Conservation (phyloP, 2,888 invertebrate genomes). For the Chloroclysta siterata region DNA sequence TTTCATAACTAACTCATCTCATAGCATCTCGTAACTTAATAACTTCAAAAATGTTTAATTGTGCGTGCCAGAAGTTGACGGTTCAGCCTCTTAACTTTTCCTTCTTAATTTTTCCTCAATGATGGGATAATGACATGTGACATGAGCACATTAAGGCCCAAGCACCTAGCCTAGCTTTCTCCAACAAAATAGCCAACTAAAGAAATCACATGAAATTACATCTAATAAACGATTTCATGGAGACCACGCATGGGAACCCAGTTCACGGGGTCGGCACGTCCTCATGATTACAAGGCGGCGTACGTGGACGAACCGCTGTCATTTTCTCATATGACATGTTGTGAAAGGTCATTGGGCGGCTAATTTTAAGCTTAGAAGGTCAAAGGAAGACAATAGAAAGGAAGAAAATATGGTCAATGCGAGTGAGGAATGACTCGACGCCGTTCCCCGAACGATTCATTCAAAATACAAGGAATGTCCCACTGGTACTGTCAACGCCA, state of each 20-base stretch:
- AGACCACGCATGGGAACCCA: slow-evolving; percentile 38
- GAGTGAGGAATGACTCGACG: too few species aligned
- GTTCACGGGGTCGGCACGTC: slow-evolving; percentile 39
- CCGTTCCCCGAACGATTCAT: too few species aligned
- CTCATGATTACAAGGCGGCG: slow-evolving; percentile 39
- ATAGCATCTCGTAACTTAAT: too few species aligned
- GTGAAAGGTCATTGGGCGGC: slow-evolving; percentile 54
- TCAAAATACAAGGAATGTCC: too few species aligned
- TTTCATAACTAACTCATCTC: too few species aligned
- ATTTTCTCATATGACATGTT: slow-evolving; percentile 45
- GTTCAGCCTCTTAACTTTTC: too few species aligned
- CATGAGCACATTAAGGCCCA: not conserved
- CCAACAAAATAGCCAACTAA: slow-evolving; percentile 24
- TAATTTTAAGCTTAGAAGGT: slow-evolving; percentile 44
- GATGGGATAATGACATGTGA: too few species aligned
- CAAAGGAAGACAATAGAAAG: slow-evolving; percentile 9
- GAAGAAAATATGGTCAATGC: too few species aligned
- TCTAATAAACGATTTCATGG: slow-evolving; percentile 37
- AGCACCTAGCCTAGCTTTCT: not conserved
- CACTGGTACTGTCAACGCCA: too few species aligned
- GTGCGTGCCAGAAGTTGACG: too few species aligned
- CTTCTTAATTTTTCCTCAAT: too few species aligned
- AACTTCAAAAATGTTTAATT: too few species aligned
- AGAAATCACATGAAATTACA: slow-evolving; percentile 37
- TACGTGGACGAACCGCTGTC: slow-evolving; percentile 35